Percentiles rank a stretch among this genome's conserved stretches.
phyloP scores from a whole-genome alignment of 2,113 vertebrate species.

The Cololabis saira region DNA sequence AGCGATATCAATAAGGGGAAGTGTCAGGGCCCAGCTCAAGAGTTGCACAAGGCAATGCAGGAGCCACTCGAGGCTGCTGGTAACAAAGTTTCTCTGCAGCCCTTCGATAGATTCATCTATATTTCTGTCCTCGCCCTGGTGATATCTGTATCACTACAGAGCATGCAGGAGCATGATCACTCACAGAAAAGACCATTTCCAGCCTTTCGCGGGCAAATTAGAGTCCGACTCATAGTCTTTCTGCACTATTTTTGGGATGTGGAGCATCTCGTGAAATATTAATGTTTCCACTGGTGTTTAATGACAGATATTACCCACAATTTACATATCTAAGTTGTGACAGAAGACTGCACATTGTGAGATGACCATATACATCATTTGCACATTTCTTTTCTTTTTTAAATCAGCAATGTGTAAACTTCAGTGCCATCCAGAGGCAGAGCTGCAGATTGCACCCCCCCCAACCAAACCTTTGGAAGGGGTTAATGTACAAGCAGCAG shows the following conservation, averaged over 20 bases:
- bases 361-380: too few relatives aligned
- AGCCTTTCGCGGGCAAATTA: constrained; percentile 1
- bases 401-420: too few relatives aligned
- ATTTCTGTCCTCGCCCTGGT: constrained; percentile 42
- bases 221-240: neutral
- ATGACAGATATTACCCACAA: neutral
- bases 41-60: constrained; percentile 47
- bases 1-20: constrained; percentile 76
- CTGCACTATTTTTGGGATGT: neutral
- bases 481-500: too few relatives aligned
- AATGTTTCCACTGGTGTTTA: neutral
- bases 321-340: too few relatives aligned
- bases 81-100: constrained; percentile 71
- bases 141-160: constrained; percentile 52
- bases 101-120: constrained; percentile 53
- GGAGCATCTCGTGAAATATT: neutral
- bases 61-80: constrained; percentile 64
- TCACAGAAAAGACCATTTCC: constrained; percentile 18
- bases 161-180: constrained; percentile 19
- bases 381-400: too few relatives aligned
- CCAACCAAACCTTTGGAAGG: too few relatives aligned
- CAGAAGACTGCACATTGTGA: too few relatives aligned
- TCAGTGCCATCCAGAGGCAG: too few relatives aligned
- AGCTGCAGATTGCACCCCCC: too few relatives aligned
- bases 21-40: constrained; percentile 60